phyloP scores from a whole-genome alignment of 2,888 invertebrate species.

The Gerris lacustris region DNA sequence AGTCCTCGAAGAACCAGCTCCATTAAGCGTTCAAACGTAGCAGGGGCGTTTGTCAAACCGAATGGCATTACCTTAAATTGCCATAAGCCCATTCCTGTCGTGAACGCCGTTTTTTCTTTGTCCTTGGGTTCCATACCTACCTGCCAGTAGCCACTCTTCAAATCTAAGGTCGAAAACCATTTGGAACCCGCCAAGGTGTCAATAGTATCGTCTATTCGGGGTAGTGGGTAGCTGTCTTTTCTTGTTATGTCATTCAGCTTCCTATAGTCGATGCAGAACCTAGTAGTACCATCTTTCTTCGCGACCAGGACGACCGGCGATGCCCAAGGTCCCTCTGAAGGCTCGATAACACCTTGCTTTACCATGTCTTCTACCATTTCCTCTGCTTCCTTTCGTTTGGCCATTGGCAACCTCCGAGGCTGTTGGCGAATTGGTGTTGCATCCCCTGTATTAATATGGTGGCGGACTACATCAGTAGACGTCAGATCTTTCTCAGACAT shows the following conservation, averaged over 20 bases:
- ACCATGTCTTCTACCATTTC: background rate
- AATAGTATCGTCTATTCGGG: slow-evolving; percentile 7
- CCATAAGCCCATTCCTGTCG: background rate
- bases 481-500: background rate
- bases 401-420: background rate
- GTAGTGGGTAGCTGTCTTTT: slow-evolving; percentile 13
- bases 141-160: slow-evolving; percentile 15
- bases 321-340: slow-evolving; percentile 9
- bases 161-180: slow-evolving; percentile 13
- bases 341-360: background rate
- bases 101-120: background rate
- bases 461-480: background rate
- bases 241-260: slow-evolving; percentile 13
- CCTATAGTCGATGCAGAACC: slow-evolving; percentile 15
- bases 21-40: background rate
- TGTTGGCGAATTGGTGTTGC: background rate
- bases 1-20: background rate
- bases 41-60: background rate
- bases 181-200: slow-evolving; percentile 9
- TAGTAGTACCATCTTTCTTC: slow-evolving; percentile 13
- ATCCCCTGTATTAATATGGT: background rate
- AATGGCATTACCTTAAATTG: background rate
- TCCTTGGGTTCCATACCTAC: background rate
- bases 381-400: background rate
- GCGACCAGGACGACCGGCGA: slow-evolving; percentile 11